Percentiles rank a stretch among this genome's conserved stretches.
Conservation (phyloP, 2,888 invertebrate genomes). For the Patella ulyssiponensis region DNA sequence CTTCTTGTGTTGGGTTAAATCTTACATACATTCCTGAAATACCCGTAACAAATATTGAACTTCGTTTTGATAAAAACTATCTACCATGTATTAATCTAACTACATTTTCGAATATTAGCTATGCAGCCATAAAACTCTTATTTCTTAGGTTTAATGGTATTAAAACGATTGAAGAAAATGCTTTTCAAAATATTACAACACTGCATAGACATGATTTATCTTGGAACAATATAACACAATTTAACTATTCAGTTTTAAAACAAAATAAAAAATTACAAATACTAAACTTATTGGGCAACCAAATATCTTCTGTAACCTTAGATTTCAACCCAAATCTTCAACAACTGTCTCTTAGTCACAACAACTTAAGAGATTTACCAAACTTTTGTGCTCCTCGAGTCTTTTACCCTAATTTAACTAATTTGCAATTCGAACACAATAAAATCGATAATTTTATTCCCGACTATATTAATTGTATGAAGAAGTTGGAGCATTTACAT, state of each 20-base stretch:
- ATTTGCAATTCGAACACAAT: background rate
- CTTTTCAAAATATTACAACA: too few relatives aligned
- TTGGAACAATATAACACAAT: background rate
- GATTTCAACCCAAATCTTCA: background rate
- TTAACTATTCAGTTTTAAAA: background rate
- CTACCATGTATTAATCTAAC: too few relatives aligned
- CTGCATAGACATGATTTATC: background rate
- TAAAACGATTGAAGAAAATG: too few relatives aligned
- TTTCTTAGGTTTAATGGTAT: background rate
- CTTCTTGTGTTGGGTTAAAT: too few relatives aligned
- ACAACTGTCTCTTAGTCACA: background rate
- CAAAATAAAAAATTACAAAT: background rate
- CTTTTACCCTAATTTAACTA: background rate
- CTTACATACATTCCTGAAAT: too few relatives aligned
- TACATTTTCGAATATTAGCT: background rate
- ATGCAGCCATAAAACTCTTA: background rate
- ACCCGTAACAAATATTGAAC: too few relatives aligned
- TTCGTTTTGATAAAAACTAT: too few relatives aligned
- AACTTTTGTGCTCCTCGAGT: background rate
- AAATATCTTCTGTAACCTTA: background rate
- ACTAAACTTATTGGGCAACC: background rate
- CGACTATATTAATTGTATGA: background rate
- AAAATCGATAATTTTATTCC: background rate
- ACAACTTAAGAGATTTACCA: background rate
- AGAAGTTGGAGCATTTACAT: background rate